Evolutionary conservation across 2,888 invertebrate species (phyloP), one percentile per base, ranked within the genome.

Genomic region (Drosophila parthenogenetica): DNA sequence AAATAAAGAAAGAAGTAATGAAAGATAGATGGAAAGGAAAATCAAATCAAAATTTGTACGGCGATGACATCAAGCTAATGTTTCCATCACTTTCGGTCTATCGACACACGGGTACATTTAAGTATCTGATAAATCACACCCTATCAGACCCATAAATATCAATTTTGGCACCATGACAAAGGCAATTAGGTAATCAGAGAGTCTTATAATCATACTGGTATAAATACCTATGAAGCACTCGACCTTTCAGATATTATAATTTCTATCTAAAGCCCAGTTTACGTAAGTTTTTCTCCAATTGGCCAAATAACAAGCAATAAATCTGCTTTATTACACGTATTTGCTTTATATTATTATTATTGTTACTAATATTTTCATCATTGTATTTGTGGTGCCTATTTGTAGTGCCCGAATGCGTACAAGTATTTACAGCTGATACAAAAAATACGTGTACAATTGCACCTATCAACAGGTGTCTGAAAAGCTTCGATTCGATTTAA

Each of bases 41-140:
- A 71, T 60, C 14, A 39, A 71, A 77, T 77, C 57, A 5, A 35
- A 35, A 35, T 13, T 63, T 19, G 46, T 69, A 66, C 25, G 66
- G 42, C 65, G 82, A 82, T 84, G 86, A 87, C 82, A 87, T 79
- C 69, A 77, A 71, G 54, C 65, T 50, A 70, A 64, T 73, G 60
- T 53, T 69, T 35, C 37, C 61, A 65, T 45, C 55, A 51, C 59
- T 70, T 51, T 58, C 59, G 29, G 49, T 39, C 50, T 57, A 53
- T 62, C 54, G 35, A 25, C 25, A 19, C 16, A 40, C 29, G 8
- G 8, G 29, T 14, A 51, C 19, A 45, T 35, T n/a, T 29, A 17
- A 77, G 37, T 59, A 69, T 60, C 63, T 67, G 35, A 73, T 81
- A 82, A 86, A 73, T 77, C 57, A 37, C 5, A 19, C 46, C 50